A percentile compares a stretch with the other conserved stretches of the same genome.
Conservation (phyloP, 2,113 vertebrate species). For the Xiphophorus hellerii region DNA sequence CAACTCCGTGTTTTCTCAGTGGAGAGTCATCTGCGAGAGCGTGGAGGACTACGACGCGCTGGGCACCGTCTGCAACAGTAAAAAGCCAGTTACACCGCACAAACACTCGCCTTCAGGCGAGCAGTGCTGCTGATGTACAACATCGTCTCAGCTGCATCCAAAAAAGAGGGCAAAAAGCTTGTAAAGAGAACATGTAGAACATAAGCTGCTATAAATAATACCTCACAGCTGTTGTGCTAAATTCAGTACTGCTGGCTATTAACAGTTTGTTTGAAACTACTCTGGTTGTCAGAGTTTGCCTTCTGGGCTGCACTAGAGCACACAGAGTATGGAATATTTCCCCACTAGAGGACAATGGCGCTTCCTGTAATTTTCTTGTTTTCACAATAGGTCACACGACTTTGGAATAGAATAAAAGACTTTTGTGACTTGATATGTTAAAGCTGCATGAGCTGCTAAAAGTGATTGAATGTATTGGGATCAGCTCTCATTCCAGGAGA, state of each 20-base stretch:
- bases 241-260: slow-evolving; percentile 47
- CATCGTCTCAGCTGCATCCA: slow-evolving; percentile 46
- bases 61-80: slow-evolving; percentile 96
- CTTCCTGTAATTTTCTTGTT: not conserved
- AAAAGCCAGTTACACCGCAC: slow-evolving; percentile 62
- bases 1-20: slow-evolving; percentile 93
- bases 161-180: slow-evolving; percentile 72
- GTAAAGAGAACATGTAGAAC: slow-evolving; percentile 70
- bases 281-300: slow-evolving; percentile 21
- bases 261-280: slow-evolving; percentile 55
- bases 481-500: slow-evolving; percentile 41
- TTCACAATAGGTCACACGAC: slow-evolving; percentile 13
- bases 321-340: slow-evolving; percentile 1
- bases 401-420: slow-evolving; percentile 26
- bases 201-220: slow-evolving; percentile 72
- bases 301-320: not conserved
- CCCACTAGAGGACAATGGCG: not conserved
- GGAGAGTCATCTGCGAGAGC: slow-evolving; percentile 90
- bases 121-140: slow-evolving; percentile 31
- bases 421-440: slow-evolving; percentile 20
- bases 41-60: slow-evolving; percentile 91
- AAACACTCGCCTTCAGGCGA: not conserved
- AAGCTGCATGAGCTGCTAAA: slow-evolving; percentile 1
- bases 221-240: slow-evolving; percentile 69
- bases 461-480: slow-evolving; percentile 49